phyloP scores from a whole-genome alignment of 2,797 vertebrate species.

The Parauchenoglanis punctatus region DNA sequence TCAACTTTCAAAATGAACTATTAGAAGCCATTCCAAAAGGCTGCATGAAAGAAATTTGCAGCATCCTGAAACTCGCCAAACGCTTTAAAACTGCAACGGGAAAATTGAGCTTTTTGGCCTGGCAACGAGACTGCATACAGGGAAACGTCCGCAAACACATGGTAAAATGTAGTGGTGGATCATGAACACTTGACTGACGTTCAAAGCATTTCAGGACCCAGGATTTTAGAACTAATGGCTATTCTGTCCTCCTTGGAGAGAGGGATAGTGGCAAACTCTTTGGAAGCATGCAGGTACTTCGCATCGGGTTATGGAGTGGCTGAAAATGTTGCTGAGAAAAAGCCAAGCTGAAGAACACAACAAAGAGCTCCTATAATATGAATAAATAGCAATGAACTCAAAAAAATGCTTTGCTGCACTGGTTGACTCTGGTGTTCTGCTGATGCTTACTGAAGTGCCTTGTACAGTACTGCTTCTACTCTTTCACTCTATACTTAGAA shows the following conservation, averaged over 20 bases:
- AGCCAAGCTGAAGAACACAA: background rate
- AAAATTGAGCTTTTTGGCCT: background rate
- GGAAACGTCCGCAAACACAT: background rate
- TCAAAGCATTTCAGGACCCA: background rate
- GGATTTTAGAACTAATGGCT: background rate
- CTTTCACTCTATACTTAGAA: conserved; percentile 75
- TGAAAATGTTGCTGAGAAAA: background rate
- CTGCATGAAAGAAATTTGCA: background rate
- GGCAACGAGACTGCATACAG: background rate
- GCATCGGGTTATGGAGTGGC: background rate
- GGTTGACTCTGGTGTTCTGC: conserved; percentile 1
- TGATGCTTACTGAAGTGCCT: conserved; percentile 54
- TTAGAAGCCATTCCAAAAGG: background rate
- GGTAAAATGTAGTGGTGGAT: too few relatives aligned
- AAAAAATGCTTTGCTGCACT: background rate
- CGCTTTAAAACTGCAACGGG: background rate
- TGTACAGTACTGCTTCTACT: conserved; percentile 67
- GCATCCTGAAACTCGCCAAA: background rate
- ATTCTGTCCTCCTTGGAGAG: background rate
- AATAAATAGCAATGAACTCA: background rate
- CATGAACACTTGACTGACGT: background rate
- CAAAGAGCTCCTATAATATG: background rate
- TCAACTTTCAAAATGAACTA: background rate
- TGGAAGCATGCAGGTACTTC: background rate
- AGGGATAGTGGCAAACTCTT: background rate